Base-by-base conservation (phyloP, 2,797 vertebrate genomes). In the Siniperca obscura region DNA sequence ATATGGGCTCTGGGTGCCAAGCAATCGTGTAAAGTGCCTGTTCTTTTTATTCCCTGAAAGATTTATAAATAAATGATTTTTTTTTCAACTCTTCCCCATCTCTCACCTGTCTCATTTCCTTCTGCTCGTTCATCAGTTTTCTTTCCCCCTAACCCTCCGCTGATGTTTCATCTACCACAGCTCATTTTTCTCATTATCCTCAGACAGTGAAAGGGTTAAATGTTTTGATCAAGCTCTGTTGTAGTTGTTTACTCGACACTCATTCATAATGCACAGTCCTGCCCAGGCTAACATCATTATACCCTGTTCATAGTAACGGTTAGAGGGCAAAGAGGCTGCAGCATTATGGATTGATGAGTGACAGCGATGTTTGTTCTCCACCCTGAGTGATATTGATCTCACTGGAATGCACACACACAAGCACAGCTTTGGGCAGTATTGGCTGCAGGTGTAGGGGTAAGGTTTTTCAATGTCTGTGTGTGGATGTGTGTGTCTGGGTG, bases 371-470 rank as follows among this genome's bases (percentile, higher is more conserved):
- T 92, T 91, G 91, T 87, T 89, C 89, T 87, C 83, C 77, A 55
- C 82, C 84, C 82, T 82, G 88, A 90, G 73, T 88, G 88, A 84
- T 92, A 95, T 94, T 85, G 93, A 94, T 94, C 90, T 84, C 74
- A 14, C 73, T 74, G 80, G 82, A 90, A 85, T 61, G 9, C 80
- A 34, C 74, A 30, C 66, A 68, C 48, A 25, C 25, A 70, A 42
- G 27, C 52, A 60, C 25, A 57, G 19, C 64, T 73, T 62, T 42
- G 42, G 67, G 62, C n/a, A 57, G 34, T 50, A 57, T 76, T 64
- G 74, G 83, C 78, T 83, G 53, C 52, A 84, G 82, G 76, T 73
- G 5, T 60, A 64, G 21, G 12, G 61, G 68, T 60, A 34, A 60
- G 7, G 62, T 21, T 72, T 78, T 70, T 53, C 53, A 48, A 44